Conservation (phyloP, 1,140 invertebrate genomes). For the Cotesia typhae region DNA sequence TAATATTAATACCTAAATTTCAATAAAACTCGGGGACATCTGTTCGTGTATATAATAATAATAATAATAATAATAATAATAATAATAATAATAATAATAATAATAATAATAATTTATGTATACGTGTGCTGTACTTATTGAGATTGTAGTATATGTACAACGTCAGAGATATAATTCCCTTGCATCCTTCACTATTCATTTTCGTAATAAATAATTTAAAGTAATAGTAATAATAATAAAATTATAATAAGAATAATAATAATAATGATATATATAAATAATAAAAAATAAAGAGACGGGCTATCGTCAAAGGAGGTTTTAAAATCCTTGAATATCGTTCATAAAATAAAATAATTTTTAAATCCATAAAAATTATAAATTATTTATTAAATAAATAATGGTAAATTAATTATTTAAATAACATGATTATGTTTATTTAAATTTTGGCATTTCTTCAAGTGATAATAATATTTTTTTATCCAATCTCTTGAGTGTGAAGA, state of each 20-base stretch:
- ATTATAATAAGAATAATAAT: too few relatives aligned
- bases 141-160: slow-evolving; percentile 34
- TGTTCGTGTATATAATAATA: slow-evolving; percentile 30
- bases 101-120: slow-evolving; percentile 11
- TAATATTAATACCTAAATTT: background rate
- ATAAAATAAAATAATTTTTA: slow-evolving; percentile 38
- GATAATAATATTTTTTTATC: too few relatives aligned
- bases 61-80: too few relatives aligned
- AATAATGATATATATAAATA: too few relatives aligned
- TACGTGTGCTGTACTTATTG: slow-evolving; percentile 34
- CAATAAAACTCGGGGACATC: background rate
- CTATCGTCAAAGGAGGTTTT: slow-evolving; percentile 36
- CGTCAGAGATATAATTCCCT: slow-evolving; percentile 29
- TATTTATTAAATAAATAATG: too few relatives aligned
- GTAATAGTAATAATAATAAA: too few relatives aligned
- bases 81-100: slow-evolving; percentile 12
- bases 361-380: slow-evolving; percentile 13
- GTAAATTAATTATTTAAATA: too few relatives aligned
- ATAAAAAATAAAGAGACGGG: too few relatives aligned
- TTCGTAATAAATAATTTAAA: slow-evolving; percentile 32
- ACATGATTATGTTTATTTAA: too few relatives aligned
- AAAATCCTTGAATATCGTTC: slow-evolving; percentile 36
- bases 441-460: too few relatives aligned
- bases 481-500: too few relatives aligned
- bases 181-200: slow-evolving; percentile 22